phyloP scores from a whole-genome alignment of 2,888 invertebrate genomes.

The Balanococcus diminutus region DNA sequence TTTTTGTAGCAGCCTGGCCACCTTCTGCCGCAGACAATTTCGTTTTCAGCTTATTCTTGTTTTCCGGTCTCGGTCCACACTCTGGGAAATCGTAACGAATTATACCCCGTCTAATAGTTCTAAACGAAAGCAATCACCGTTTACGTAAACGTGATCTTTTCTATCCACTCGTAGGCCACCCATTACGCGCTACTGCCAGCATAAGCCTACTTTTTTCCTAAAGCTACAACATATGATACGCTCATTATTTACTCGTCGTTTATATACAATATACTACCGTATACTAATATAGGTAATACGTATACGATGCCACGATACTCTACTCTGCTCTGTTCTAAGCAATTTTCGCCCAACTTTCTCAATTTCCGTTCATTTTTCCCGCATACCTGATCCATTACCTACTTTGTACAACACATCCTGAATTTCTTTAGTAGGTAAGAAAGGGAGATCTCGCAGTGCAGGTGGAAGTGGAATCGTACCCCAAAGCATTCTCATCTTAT shows the following conservation, averaged over 20 bases:
- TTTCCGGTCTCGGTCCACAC: not conserved
- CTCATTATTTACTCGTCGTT: not conserved
- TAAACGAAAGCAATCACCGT: constrained; percentile 2
- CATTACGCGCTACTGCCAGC: not conserved
- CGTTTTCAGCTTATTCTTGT: not conserved
- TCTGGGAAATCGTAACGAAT: not conserved
- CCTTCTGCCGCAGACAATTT: not conserved
- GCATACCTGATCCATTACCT: not conserved
- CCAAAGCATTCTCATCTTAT: not conserved
- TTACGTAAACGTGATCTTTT: constrained; percentile 1
- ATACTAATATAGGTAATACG: not conserved
- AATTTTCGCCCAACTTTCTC: not conserved
- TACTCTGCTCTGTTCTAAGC: not conserved
- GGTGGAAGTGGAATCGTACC: not conserved
- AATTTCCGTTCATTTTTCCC: not conserved
- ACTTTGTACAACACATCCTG: not conserved
- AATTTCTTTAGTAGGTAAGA: not conserved
- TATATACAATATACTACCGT: not conserved
- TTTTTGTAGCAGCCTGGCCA: not conserved
- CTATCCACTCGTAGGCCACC: not conserved
- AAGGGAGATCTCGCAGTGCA: not conserved
- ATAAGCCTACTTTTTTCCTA: not conserved
- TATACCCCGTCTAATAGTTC: not conserved
- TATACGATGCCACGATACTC: not conserved
- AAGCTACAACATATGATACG: not conserved